Conservation (phyloP, 2,888 invertebrate genomes). For the Acrocera orbiculus region DNA sequence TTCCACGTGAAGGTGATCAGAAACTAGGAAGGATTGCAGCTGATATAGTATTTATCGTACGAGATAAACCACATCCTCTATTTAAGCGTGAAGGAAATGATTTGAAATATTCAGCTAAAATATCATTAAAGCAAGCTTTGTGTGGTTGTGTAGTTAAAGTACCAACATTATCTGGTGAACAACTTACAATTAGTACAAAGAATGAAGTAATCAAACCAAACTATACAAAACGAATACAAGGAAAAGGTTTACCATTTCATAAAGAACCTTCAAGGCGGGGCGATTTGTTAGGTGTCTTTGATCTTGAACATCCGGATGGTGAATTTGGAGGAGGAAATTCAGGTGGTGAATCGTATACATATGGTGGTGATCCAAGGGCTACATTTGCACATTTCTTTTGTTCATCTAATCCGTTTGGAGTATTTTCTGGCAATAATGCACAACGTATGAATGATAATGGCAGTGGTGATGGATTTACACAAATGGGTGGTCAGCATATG, state of each 20-base stretch:
- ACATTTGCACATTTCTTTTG: constrained; percentile 98
- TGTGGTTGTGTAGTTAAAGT: constrained; percentile 77
- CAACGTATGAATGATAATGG: constrained; percentile 61
- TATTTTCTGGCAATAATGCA: constrained; percentile 88
- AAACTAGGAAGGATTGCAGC: constrained; percentile 85
- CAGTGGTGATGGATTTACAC: constrained; percentile 56
- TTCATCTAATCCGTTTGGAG: constrained; percentile 83
- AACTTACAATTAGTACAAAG: constrained; percentile 57
- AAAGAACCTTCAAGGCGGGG: constrained; percentile 83
- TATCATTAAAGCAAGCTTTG: constrained; percentile 78
- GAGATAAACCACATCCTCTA: constrained; percentile 80
- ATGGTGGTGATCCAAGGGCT: constrained; percentile 85
- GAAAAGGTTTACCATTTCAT: constrained; percentile 81
- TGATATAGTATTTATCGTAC: constrained; percentile 89
- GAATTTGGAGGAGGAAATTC: constrained; percentile 41
- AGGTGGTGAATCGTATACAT: constrained; percentile 32
- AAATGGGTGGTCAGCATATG: constrained; percentile 39
- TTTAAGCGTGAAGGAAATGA: constrained; percentile 91
- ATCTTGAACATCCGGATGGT: constrained; percentile 82
- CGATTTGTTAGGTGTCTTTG: constrained; percentile 83
- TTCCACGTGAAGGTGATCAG: constrained; percentile 92
- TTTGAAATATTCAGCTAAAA: constrained; percentile 69
- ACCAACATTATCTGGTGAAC: constrained; percentile 73
- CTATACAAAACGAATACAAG: constrained; percentile 73
- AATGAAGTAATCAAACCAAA: constrained; percentile 76